Conservation (phyloP, 2,888 invertebrate genomes). For the Geophilus truncorum region DNA sequence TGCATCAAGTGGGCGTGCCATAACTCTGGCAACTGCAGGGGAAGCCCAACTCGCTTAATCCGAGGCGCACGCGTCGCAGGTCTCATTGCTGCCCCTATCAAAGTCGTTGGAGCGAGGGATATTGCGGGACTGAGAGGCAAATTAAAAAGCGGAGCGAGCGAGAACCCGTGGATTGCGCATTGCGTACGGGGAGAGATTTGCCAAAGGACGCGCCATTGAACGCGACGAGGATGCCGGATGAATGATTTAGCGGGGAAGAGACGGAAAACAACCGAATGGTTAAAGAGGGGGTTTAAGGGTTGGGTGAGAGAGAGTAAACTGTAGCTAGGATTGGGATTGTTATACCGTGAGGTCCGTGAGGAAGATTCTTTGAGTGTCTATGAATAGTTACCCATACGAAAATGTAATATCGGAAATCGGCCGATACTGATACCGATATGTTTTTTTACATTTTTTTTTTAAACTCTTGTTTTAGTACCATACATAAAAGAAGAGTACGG, state of each 20-base stretch:
- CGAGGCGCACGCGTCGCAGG: background rate
- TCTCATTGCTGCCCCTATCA: background rate
- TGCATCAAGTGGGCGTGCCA: background rate
- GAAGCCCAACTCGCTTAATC: background rate
- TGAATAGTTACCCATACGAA: no score
- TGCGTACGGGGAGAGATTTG: background rate
- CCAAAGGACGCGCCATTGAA: background rate
- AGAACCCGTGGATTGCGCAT: background rate
- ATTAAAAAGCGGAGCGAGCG: background rate
- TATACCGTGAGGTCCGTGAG: no score
- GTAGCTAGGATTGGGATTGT: no score
- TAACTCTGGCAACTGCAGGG: background rate
- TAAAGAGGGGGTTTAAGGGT: background rate
- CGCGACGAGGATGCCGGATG: background rate
- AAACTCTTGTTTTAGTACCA: no score
- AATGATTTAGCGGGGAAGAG: background rate
- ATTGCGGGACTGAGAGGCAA: background rate
- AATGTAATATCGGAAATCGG: no score
- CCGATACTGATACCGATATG: no score
- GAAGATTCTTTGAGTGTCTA: no score
- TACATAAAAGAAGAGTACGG: no score
- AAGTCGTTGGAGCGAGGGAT: background rate
- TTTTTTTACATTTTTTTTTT: no score
- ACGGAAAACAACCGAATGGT: background rate
- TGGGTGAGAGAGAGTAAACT: background rate